A percentile compares a stretch with the other conserved stretches of the same genome.
Evolutionary conservation across 1,140 invertebrate genomes (phyloP).

Genomic region (Ephestia elutella): DNA sequence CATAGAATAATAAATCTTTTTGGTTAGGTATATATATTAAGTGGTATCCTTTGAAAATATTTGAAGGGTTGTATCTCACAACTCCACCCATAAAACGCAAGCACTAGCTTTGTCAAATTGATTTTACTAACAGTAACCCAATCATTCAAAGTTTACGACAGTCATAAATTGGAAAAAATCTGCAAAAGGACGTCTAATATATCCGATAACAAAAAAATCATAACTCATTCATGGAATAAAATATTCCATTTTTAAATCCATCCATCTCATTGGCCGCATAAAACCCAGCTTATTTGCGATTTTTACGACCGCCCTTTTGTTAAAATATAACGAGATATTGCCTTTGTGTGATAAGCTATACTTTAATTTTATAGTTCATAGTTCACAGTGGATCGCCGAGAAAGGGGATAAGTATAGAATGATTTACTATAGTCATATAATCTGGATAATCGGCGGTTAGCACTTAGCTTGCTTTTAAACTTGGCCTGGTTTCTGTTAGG

Average conservation of each 20-base stretch:
- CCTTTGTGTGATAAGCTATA: slow-evolving; percentile 56
- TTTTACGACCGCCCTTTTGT: slow-evolving; percentile 59
- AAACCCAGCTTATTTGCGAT: slow-evolving; percentile 57
- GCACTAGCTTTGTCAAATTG: too few species aligned
- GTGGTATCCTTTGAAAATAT: too few species aligned
- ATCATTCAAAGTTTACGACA: background rate
- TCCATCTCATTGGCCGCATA: slow-evolving; percentile 52
- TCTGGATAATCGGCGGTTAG: slow-evolving; percentile 61
- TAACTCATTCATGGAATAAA: slow-evolving; percentile 34
- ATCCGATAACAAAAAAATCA: slow-evolving; percentile 17
- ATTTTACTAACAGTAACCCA: too few species aligned
- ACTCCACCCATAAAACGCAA: too few species aligned
- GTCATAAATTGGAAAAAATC: background rate
- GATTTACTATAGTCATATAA: slow-evolving; percentile 68
- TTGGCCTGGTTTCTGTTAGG: slow-evolving; percentile 17
- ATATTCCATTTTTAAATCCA: slow-evolving; percentile 27
- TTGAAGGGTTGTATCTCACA: too few species aligned
- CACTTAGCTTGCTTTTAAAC: slow-evolving; percentile 45
- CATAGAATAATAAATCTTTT: too few species aligned
- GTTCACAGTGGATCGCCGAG: slow-evolving; percentile 49
- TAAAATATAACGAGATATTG: slow-evolving; percentile 51
- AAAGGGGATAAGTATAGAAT: slow-evolving; percentile 55
- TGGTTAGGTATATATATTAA: too few species aligned
- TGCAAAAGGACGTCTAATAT: slow-evolving; percentile 1
- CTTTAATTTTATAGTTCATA: slow-evolving; percentile 70